Conservation (phyloP, 1,140 invertebrate genomes). For the Habropoda laboriosa region DNA sequence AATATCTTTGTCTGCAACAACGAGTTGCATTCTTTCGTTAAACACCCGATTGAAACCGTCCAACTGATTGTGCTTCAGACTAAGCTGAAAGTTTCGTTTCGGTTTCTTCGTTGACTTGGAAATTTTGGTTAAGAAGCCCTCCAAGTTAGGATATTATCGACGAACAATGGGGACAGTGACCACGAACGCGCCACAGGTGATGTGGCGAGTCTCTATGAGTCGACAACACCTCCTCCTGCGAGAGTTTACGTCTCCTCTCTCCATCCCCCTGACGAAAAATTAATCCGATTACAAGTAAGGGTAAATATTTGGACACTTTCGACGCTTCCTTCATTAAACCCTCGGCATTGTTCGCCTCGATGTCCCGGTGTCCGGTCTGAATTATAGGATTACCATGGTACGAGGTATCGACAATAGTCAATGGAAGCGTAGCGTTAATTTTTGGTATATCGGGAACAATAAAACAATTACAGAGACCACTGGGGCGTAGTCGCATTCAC, state of each 20-base stretch:
- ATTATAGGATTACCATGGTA: slow-evolving; percentile 25
- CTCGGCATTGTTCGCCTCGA: not conserved
- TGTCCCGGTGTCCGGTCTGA: not conserved
- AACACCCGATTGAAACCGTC: slow-evolving; percentile 1
- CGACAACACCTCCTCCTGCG: too few relatives aligned
- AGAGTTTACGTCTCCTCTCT: not conserved
- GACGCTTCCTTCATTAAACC: not conserved
- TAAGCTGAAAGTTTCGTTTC: not conserved
- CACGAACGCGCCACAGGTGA: slow-evolving; percentile 9
- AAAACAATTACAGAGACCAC: slow-evolving; percentile 4
- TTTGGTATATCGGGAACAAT: slow-evolving; percentile 12
- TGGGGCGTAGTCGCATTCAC: not conserved
- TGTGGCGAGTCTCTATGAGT: not conserved
- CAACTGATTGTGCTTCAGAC: slow-evolving; percentile 22
- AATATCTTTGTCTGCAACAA: not conserved
- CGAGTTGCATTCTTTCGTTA: not conserved
- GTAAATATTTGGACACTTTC: slow-evolving; percentile 39
- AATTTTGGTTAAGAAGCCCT: too few relatives aligned
- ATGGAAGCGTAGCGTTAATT: slow-evolving; percentile 24
- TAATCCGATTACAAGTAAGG: slow-evolving; percentile 19
- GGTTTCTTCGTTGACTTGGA: too few relatives aligned
- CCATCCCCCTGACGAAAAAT: not conserved
- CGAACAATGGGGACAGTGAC: not conserved
- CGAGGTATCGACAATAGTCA: not conserved
- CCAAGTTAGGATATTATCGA: not conserved